These are phyloP conservation scores for Drosophila mimica DNA, from an alignment of 2,888 invertebrate genomes.

Conservation along the genomic window DNA sequence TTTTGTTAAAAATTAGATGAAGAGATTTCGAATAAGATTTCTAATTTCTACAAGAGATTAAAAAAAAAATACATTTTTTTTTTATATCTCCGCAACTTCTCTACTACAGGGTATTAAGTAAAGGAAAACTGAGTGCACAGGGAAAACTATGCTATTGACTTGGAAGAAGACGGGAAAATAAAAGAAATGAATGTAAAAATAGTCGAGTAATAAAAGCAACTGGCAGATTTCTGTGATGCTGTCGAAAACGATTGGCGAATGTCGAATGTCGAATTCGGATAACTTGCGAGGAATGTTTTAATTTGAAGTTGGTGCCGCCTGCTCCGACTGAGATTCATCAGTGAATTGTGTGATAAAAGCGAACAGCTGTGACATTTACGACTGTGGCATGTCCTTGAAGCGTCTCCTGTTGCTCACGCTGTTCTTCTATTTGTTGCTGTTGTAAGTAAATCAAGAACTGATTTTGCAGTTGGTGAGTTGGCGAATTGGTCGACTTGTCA, in stretches of 20 bases:
- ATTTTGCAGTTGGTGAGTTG: constrained; percentile 25
- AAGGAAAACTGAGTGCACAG: neutral
- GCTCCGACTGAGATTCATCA: constrained; percentile 46
- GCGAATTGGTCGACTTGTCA: constrained; percentile 19
- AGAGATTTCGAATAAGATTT: neutral
- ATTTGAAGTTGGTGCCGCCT: constrained; percentile 59
- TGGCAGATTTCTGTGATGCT: constrained; percentile 6
- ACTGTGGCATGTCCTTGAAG: constrained; percentile 59
- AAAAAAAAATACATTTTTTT: too few relatives aligned
- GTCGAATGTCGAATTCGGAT: constrained; percentile 11
- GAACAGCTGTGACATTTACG: constrained; percentile 45
- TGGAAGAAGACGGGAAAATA: neutral
- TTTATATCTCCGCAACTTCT: neutral
- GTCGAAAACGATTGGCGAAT: constrained; percentile 16
- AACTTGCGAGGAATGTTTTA: constrained; percentile 74
- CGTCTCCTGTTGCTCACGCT: constrained; percentile 16
- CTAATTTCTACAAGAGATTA: neutral
- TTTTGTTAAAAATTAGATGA: neutral
- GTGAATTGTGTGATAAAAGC: constrained; percentile 40
- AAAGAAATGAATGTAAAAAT: neutral
- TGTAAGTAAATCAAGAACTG: constrained; percentile 42
- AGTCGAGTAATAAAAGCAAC: constrained; percentile 25
- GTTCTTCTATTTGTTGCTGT: neutral
- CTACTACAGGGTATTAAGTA: neutral
- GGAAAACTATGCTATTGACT: neutral